Evolutionary conservation across 2,797 vertebrate genomes (phyloP).

Genomic region (Momotus momota): DNA sequence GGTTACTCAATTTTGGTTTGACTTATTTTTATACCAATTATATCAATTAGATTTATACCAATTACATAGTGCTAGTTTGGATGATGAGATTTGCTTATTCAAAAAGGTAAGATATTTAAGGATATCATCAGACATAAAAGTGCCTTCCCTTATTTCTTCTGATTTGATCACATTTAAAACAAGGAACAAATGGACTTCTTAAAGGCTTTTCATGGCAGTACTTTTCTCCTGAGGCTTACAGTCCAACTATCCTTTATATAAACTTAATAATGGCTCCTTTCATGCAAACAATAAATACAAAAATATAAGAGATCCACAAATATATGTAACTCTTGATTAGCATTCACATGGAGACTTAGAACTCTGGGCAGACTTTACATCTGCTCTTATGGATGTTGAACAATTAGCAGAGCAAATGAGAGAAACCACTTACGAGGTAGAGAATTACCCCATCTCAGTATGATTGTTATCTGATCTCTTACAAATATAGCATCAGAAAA

Average conservation of each 20-base stretch:
- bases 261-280: not conserved
- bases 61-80: not conserved
- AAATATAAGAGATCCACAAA: not conserved
- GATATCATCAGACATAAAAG: not conserved
- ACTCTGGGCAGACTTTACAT: not conserved
- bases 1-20: not conserved
- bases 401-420: not conserved
- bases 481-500: not conserved
- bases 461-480: not conserved
- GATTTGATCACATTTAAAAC: not conserved
- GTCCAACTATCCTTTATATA: not conserved
- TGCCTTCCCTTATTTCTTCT: not conserved
- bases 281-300: not conserved
- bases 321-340: not conserved
- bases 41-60: not conserved
- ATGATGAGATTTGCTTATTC: not conserved
- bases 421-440: rapidly evolving
- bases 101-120: not conserved
- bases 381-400: not conserved
- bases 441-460: not conserved
- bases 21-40: not conserved
- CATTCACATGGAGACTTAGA: not conserved
- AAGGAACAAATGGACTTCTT: not conserved
- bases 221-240: not conserved
- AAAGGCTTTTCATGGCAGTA: not conserved